phyloP scores from a whole-genome alignment of 2,888 invertebrate species.

The Bedellia somnulentella region DNA sequence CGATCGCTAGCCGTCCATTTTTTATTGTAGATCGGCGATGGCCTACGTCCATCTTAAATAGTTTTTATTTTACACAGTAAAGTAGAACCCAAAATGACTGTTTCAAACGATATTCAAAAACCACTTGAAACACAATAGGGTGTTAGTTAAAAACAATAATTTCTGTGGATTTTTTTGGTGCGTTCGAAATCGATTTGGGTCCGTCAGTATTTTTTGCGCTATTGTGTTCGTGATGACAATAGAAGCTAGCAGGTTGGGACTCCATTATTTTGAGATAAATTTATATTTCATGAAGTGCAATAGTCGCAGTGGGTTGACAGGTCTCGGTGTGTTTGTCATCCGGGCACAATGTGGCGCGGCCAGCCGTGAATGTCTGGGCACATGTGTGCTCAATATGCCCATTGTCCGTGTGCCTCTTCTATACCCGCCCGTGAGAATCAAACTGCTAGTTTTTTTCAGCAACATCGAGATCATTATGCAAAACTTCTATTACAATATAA shows the following conservation, averaged over 20 bases:
- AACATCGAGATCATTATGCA: too few relatives aligned
- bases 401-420: slow-evolving; percentile 37
- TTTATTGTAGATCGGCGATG: too few relatives aligned
- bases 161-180: slow-evolving; percentile 24
- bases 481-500: too few relatives aligned
- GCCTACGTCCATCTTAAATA: too few relatives aligned
- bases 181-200: slow-evolving; percentile 19
- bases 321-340: slow-evolving; percentile 34
- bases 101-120: slow-evolving; percentile 14
- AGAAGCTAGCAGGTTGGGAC: slow-evolving; percentile 35
- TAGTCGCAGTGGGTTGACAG: slow-evolving; percentile 42
- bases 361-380: slow-evolving; percentile 38
- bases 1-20: too few relatives aligned
- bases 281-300: slow-evolving; percentile 59
- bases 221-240: slow-evolving; percentile 20
- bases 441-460: too few relatives aligned
- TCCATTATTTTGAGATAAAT: slow-evolving; percentile 45
- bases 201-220: slow-evolving; percentile 16
- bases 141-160: slow-evolving; percentile 46
- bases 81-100: too few relatives aligned
- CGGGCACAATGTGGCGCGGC: slow-evolving; percentile 30
- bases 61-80: too few relatives aligned
- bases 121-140: slow-evolving; percentile 23
- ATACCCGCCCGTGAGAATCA: slow-evolving; percentile 32
- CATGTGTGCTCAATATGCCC: slow-evolving; percentile 49